Percentiles rank a stretch among this genome's conserved stretches.
phyloP scores from a whole-genome alignment of 2,113 vertebrate genomes.

The Elephas maximus region DNA sequence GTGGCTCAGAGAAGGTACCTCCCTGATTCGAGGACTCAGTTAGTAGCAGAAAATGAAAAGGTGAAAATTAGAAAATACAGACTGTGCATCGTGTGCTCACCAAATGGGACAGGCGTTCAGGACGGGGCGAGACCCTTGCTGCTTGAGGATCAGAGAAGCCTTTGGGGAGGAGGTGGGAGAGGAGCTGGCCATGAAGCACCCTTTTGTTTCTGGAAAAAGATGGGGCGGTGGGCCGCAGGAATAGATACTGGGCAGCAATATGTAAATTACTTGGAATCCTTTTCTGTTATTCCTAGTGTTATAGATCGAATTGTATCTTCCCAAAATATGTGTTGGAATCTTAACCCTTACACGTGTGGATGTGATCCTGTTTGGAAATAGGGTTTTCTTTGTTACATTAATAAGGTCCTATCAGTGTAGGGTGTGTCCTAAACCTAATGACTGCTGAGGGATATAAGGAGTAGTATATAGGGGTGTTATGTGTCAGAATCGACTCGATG shows the following conservation, averaged over 20 bases:
- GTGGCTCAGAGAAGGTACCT: neutral
- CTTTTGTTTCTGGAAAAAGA: slow-evolving; percentile 9
- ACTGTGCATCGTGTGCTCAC: neutral
- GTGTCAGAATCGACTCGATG: too few relatives aligned
- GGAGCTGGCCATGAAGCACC: neutral
- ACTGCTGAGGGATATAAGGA: neutral
- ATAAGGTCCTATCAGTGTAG: neutral
- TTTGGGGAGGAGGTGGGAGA: neutral
- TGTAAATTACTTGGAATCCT: neutral
- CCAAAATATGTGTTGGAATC: neutral
- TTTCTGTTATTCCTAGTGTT: neutral
- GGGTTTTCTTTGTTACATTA: neutral
- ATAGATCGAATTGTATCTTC: neutral
- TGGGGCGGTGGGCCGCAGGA: neutral
- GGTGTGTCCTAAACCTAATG: neutral
- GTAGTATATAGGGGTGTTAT: neutral
- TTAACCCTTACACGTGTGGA: neutral
- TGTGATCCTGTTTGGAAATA: neutral
- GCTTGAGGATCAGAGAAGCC: neutral
- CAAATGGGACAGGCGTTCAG: neutral
- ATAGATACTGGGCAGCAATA: neutral
- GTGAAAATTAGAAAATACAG: neutral
- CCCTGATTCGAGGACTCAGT: neutral
- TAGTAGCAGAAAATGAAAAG: neutral
- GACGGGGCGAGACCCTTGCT: neutral